Evolutionary conservation across 1,140 invertebrate species (phyloP).

Genomic region (Heliconius congener): DNA sequence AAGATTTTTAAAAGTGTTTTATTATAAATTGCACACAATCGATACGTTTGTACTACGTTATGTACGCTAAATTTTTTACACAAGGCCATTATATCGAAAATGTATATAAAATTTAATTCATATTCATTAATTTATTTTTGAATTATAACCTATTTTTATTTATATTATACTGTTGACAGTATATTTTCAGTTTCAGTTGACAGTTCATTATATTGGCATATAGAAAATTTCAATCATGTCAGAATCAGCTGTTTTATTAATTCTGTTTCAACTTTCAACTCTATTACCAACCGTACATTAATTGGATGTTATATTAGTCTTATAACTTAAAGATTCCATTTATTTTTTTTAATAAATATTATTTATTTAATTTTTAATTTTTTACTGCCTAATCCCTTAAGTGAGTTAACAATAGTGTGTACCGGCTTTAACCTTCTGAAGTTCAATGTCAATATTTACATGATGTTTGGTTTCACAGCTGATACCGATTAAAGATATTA

Average conservation of each 20-base stretch:
- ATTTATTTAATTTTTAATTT: too few relatives aligned
- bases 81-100: background rate
- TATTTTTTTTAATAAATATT: background rate
- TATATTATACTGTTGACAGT: background rate
- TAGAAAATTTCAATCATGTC: background rate
- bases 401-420: background rate
- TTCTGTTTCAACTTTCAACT: background rate
- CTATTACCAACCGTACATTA: background rate
- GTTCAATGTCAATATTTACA: constrained; percentile 6
- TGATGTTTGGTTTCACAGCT: background rate
- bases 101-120: background rate
- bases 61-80: background rate
- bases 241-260: background rate
- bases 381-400: background rate
- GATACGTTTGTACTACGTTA: background rate
- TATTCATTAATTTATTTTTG: background rate
- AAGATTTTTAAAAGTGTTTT: background rate
- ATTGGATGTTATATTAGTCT: background rate
- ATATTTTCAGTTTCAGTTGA: background rate
- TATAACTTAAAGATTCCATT: background rate
- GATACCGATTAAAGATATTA: background rate
- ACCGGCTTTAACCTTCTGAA: background rate
- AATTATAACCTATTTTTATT: constrained; percentile 7
- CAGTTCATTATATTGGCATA: background rate
- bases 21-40: background rate